Percentiles rank a stretch among this genome's conserved stretches.
These are phyloP conservation scores for Epizoanthus fatuus DNA, from an alignment of 92 coral and sea anemone species.

Conservation along the genomic window DNA sequence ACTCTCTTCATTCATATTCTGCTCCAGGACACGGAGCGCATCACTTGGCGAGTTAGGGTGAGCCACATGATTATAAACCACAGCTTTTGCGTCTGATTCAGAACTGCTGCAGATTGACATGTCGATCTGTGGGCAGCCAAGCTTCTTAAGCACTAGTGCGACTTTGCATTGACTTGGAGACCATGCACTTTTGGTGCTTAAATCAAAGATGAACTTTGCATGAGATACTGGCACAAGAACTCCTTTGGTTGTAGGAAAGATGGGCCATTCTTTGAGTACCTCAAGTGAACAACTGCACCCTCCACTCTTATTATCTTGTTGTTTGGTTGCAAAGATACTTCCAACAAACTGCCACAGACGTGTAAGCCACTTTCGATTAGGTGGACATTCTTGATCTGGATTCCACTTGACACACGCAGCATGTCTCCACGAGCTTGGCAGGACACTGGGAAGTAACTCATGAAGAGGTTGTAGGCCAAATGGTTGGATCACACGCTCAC, in stretches of 20 bases:
- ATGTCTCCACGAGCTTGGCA: constrained; percentile 9
- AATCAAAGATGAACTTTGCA: constrained; percentile 44
- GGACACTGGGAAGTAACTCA: constrained; percentile 5
- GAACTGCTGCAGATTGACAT: constrained; percentile 1
- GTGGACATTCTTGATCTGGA: constrained; percentile 2
- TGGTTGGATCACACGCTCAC: background rate
- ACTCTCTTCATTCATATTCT: constrained; percentile 4
- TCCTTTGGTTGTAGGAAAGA: constrained; percentile 36
- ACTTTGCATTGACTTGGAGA: constrained; percentile 19
- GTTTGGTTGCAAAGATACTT: background rate
- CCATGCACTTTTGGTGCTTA: constrained; percentile 37
- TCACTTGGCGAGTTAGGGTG: constrained; percentile 41
- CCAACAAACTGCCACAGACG: constrained; percentile 43
- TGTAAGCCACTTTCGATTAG: constrained; percentile 34
- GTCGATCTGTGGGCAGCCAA: constrained; percentile 45
- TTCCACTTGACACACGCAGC: constrained; percentile 3
- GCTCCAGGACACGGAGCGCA: constrained; percentile 33
- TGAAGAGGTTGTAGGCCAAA: background rate
- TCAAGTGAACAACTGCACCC: constrained; percentile 4
- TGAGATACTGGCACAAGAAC: constrained; percentile 34
- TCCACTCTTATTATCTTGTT: background rate
- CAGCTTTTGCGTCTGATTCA: background rate
- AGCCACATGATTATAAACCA: constrained; percentile 35
- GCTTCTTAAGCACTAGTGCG: constrained; percentile 6
- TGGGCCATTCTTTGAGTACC: constrained; percentile 45